Evolutionary conservation across 2,888 invertebrate genomes (phyloP).

Genomic region (Macrophya alboannulata): DNA sequence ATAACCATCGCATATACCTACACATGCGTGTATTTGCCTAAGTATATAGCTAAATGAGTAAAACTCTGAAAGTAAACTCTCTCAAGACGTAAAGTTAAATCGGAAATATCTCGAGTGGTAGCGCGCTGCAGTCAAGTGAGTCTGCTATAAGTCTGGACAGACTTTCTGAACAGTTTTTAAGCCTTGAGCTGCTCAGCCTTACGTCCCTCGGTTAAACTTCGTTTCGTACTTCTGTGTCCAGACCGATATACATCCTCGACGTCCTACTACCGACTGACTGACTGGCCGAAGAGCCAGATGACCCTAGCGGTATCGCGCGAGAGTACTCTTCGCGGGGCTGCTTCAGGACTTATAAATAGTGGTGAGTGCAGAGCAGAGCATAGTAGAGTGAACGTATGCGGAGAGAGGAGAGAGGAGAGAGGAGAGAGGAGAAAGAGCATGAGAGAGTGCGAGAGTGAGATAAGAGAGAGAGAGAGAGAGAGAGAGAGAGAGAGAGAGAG

Average conservation of each 20-base stretch:
- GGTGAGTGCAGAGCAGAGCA: conserved; percentile 65
- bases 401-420: conserved; percentile 56
- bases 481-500: conserved; percentile 57
- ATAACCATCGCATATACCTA: neutral
- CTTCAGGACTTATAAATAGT: conserved; percentile 63
- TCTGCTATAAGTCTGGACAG: neutral
- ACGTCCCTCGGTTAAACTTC: neutral
- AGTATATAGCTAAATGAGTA: neutral
- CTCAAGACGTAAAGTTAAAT: conserved; percentile 26
- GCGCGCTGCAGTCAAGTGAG: conserved; percentile 9
- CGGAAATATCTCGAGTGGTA: conserved; percentile 30
- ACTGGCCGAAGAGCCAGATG: conserved; percentile 48
- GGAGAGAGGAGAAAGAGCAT: conserved; percentile 56
- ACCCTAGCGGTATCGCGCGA: conserved; percentile 51
- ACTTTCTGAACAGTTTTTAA: conserved; percentile 9
- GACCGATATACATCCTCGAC: neutral
- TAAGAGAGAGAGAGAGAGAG: conserved; percentile 55
- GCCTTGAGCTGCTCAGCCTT: neutral
- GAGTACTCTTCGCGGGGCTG: conserved; percentile 42
- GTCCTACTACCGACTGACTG: conserved; percentile 20
- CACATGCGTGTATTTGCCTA: neutral
- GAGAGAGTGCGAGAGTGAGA: no score
- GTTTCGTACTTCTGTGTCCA: conserved; percentile 7
- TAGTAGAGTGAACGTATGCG: conserved; percentile 46
- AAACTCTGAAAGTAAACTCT: conserved; percentile 33